Base-by-base conservation (phyloP, 2,888 invertebrate species). In the Platycheirus rosarum region DNA sequence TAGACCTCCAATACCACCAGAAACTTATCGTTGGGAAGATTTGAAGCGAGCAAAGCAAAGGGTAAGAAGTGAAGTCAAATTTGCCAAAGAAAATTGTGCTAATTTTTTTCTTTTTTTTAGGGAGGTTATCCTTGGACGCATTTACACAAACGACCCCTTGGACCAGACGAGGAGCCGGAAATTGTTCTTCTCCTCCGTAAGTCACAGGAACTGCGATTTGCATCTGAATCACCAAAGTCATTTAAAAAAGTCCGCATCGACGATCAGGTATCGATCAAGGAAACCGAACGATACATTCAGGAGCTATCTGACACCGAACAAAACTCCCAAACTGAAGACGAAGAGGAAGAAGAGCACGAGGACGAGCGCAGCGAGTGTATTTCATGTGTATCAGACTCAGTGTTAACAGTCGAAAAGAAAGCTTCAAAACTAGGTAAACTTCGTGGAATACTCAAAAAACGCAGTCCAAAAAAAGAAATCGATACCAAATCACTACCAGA, bases 41-140 rank as follows among this genome's bases (percentile, higher is more conserved):
- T 91, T 96, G 44, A 91, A 93, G 86, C 92, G 94, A 88, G 92
- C 94, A 86, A 93, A 93, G 90, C 92, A 93, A 86, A 92, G 90
- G 84, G 91, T 91, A 85, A 87, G 87, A 85, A 32, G 8, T 16
- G 32, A 9, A 44, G 8, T 14, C 40, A 60, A n/a, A 9, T 23
- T 32, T 35, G 3, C 8, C 2, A 11, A 37, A n/a, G 2, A 11
- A 11, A 2, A 5, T 40, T 16, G 9, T 57, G 7, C n/a, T 1
- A 0, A 37, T 16, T 9, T 1, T 46, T 23, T 9, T 62, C 1
- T 40, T 35, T 32, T 18, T 6, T 14, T 26, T 29, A 93, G 88
- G 96, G 96, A 84, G 94, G 93, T 49, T 96, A 96, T 88, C 96
- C 96, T 85, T 96, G 95, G 95, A 95, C 96, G 11, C 93, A 95